Evolutionary conservation across 2,797 vertebrate genomes (phyloP).

Genomic region (Anisognathus igniventris): DNA sequence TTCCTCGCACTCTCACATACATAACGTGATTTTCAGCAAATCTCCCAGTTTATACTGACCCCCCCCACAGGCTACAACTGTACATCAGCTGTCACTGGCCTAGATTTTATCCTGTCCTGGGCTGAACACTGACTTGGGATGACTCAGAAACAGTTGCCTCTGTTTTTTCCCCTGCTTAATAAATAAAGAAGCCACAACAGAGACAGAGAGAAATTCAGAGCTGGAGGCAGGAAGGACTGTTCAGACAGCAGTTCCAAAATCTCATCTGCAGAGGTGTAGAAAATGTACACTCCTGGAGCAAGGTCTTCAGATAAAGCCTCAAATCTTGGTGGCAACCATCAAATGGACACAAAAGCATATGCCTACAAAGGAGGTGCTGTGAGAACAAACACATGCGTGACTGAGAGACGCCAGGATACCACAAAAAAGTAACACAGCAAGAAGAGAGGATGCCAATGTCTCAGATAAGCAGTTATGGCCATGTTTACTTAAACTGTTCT

Average conservation of each 20-base stretch:
- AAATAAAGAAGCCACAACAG: neutral
- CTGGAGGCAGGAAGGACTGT: neutral
- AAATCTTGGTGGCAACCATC: neutral
- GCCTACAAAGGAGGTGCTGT: neutral
- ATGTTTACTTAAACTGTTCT: conserved; percentile 69
- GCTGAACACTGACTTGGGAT: neutral
- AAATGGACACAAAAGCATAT: neutral
- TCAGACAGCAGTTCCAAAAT: neutral
- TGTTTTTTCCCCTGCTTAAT: neutral
- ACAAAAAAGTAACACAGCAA: neutral
- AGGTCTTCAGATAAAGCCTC: neutral
- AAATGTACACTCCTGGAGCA: neutral
- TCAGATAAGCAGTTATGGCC: conserved; percentile 51
- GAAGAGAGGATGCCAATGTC: conserved; percentile 15
- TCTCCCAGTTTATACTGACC: neutral
- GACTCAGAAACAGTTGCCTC: neutral
- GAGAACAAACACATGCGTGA: conserved; percentile 20
- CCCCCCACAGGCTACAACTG: neutral
- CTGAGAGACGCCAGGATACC: neutral
- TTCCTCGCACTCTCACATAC: neutral
- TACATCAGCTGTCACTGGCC: neutral
- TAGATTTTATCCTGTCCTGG: neutral
- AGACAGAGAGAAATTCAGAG: neutral
- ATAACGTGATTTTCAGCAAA: neutral
- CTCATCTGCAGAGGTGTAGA: neutral